These are phyloP conservation scores for Alsophila aescularia DNA, from an alignment of 2,888 invertebrate species.

Conservation along the genomic window DNA sequence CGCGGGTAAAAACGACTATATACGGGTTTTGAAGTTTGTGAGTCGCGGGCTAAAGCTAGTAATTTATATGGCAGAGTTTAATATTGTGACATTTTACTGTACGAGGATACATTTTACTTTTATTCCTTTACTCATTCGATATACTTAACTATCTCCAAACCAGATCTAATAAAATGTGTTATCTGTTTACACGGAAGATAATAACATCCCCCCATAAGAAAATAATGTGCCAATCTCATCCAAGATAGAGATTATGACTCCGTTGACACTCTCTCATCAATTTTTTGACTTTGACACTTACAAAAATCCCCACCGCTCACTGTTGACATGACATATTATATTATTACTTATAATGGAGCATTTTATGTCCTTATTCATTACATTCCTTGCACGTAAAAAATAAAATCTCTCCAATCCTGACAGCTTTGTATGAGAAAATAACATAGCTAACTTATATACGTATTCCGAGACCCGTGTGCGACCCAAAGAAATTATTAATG, in stretches of 20 bases:
- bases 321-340: constrained; percentile 49
- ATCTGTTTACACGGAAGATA: neutral
- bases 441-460: constrained; percentile 66
- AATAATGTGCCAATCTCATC: constrained; percentile 28
- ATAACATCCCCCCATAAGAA: constrained; percentile 19
- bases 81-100: too few species aligned
- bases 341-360: constrained; percentile 58
- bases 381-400: constrained; percentile 77
- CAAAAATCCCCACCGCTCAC: constrained; percentile 44
- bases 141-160: neutral
- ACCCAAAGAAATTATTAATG: constrained; percentile 72
- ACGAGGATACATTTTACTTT: too few species aligned
- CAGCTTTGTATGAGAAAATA: constrained; percentile 70
- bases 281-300: constrained; percentile 52
- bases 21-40: too few species aligned
- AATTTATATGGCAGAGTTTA: too few species aligned
- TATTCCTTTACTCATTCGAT: neutral
- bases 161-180: neutral
- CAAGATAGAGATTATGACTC: constrained; percentile 19
- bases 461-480: constrained; percentile 61
- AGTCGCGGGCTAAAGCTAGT: too few species aligned
- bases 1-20: too few species aligned
- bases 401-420: constrained; percentile 71
- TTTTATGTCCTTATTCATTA: constrained; percentile 65
- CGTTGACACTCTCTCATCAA: constrained; percentile 55